Base-by-base conservation (phyloP, 2,113 vertebrate genomes). In the Periophthalmodon schlosseri region DNA sequence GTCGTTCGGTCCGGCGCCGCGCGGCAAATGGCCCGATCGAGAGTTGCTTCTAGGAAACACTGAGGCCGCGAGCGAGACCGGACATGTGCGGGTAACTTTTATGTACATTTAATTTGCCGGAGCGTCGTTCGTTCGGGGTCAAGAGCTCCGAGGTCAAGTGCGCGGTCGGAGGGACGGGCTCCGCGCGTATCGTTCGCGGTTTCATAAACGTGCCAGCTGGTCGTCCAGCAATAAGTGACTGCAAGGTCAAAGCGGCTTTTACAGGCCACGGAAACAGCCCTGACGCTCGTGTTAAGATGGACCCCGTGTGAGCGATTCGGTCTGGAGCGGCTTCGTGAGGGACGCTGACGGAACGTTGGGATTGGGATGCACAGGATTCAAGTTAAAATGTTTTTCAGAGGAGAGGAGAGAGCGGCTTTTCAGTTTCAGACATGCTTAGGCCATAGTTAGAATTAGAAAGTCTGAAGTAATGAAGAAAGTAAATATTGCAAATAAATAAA, bases 1-100 rank as follows among this genome's bases (percentile, higher is more conserved):
- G 74, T 89, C 82, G 80, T 60, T 80, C 80, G 77, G 73, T 75
- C 79, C 75, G 72, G 78, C 82, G 70, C 80, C 52, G 39, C 70
- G 65, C 65, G 50, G 77, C 72, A 76, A 79, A 86, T 71, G 68
- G 63, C 73, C 69, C 7, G 70, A 80, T 80, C 61, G 84, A 56
- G 60, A 74, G 71, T 71, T 82, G 67, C 73, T 74, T 68, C 39
- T 65, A 76, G 50, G 33, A 56, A 61, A 69, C 65, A 54, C 65
- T 72, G 50, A 52, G 46, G 70, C 58, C 1, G 39, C 39, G 58
- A 20, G 5, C 68, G 46, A 49, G 1, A 14, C 15, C 6, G 60
- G 28, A 20, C 58, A 61, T 61, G 58, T 61, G 28, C 24, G 15
- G 0, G 23, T 47, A 69, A 28, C 64, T 68, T 69, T 70, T 4